phyloP scores from a whole-genome alignment of 2,797 vertebrate genomes.

The Lateolabrax maculatus region DNA sequence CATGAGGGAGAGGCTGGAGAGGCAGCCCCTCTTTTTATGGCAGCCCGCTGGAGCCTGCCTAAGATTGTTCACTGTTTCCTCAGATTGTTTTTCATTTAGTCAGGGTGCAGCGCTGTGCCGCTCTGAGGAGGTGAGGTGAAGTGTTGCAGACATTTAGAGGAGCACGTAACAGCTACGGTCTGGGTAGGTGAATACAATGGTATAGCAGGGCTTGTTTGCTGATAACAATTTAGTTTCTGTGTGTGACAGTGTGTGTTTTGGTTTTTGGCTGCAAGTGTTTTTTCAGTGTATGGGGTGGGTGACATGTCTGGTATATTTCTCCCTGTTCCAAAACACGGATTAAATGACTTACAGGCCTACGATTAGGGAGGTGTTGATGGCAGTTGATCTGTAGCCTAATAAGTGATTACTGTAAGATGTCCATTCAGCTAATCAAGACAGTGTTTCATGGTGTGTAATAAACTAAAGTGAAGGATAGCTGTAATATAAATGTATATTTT shows the following conservation, averaged over 20 bases:
- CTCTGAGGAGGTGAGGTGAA: slow-evolving; percentile 76
- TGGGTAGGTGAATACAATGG: slow-evolving; percentile 73
- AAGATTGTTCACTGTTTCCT: slow-evolving; percentile 87
- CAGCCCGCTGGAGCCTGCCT: slow-evolving; percentile 85
- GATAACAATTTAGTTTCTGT: slow-evolving; percentile 52
- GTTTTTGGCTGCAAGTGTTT: slow-evolving; percentile 18
- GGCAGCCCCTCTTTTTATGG: slow-evolving; percentile 78
- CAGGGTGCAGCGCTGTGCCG: slow-evolving; percentile 66
- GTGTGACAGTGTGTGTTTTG: slow-evolving; percentile 20
- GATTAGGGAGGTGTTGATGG: slow-evolving; percentile 13
- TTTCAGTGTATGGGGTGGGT: slow-evolving; percentile 25
- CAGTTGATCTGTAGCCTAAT: slow-evolving; percentile 15
- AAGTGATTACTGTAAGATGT: slow-evolving; percentile 5
- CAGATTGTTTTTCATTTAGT: slow-evolving; percentile 85
- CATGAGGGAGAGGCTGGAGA: slow-evolving; percentile 72
- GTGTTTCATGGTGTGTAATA: background rate
- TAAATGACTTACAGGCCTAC: slow-evolving; percentile 16
- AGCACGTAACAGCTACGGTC: slow-evolving; percentile 66
- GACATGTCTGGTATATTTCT: slow-evolving; percentile 15
- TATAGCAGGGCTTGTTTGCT: slow-evolving; percentile 48
- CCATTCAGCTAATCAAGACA: background rate
- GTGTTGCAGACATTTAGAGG: slow-evolving; percentile 76
- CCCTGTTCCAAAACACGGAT: slow-evolving; percentile 25
- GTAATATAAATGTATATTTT: slow-evolving; percentile 23
- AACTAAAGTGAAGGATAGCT: background rate